A percentile compares a stretch with the other conserved stretches of the same genome.
These are phyloP conservation scores for Turritopsis rubra DNA, from an alignment of 30 jellyfish, hydroid and myxozoan genomes.

Conservation along the genomic window DNA sequence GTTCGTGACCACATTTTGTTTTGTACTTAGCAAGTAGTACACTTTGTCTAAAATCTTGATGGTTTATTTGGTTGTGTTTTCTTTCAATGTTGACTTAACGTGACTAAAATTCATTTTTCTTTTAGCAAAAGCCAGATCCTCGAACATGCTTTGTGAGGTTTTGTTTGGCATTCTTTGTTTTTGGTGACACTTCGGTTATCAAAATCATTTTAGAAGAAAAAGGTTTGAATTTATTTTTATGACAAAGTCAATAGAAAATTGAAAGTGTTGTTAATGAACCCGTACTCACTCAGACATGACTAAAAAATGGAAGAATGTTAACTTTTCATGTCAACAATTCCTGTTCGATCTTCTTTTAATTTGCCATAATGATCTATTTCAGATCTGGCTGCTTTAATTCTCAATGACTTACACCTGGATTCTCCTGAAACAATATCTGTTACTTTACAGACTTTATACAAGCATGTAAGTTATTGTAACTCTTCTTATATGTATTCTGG, in stretches of 20 bases:
- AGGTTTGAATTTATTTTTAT: conserved; percentile 23
- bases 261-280: no score
- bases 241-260: no score
- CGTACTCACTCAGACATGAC: no score
- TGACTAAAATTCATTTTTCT: no score
- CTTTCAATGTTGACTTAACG: no score
- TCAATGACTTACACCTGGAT: conserved; percentile 26
- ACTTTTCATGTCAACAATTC: no score
- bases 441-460: conserved; percentile 40
- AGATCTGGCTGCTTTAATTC: conserved; percentile 19
- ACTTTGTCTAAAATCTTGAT: no score
- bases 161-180: conserved; percentile 45
- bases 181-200: conserved; percentile 53
- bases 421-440: conserved; percentile 21
- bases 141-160: conserved; percentile 57
- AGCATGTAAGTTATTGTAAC: not conserved
- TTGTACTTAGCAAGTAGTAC: no score
- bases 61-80: not conserved
- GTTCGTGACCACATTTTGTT: no score
- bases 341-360: no score
- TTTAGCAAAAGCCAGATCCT: conserved; percentile 52
- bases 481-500: not conserved
- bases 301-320: no score
- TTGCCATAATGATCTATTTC: not conserved
- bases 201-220: conserved; percentile 44